These are phyloP conservation scores for Rynchops niger DNA, from an alignment of 2,113 vertebrate genomes.

Conservation along the genomic window DNA sequence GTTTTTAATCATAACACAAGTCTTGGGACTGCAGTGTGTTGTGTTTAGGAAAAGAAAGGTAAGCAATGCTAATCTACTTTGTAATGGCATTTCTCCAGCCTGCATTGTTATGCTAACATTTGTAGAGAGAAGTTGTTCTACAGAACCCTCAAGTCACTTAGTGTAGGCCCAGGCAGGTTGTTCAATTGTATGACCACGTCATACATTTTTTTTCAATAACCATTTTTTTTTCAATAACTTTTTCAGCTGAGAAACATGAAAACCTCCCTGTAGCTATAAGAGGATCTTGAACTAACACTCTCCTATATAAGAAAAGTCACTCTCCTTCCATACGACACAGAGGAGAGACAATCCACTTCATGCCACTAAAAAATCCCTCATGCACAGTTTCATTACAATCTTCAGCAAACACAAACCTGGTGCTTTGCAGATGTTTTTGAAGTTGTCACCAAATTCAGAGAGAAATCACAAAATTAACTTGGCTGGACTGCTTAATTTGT, in stretches of 20 bases:
- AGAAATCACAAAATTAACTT: background rate
- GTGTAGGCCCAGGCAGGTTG: background rate
- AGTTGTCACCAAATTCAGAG: background rate
- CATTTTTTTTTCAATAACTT: background rate
- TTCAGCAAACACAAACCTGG: background rate
- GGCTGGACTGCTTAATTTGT: background rate
- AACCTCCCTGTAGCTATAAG: background rate
- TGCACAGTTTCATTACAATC: background rate
- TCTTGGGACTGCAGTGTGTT: background rate
- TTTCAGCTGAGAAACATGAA: background rate
- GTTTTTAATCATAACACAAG: background rate
- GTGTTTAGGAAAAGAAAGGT: background rate
- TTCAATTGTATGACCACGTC: background rate
- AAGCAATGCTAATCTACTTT: background rate
- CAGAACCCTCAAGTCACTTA: background rate
- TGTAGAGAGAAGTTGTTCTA: background rate
- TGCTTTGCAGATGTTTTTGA: background rate
- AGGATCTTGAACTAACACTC: background rate
- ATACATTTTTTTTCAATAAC: background rate
- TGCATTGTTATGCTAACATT: background rate
- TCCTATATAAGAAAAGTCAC: background rate
- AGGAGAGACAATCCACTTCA: background rate
- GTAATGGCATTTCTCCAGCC: background rate
- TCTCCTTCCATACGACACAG: background rate
- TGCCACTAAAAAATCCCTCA: background rate